Base-by-base conservation (phyloP, 2,113 vertebrate genomes). In the Mesembrinibis cayennensis region DNA sequence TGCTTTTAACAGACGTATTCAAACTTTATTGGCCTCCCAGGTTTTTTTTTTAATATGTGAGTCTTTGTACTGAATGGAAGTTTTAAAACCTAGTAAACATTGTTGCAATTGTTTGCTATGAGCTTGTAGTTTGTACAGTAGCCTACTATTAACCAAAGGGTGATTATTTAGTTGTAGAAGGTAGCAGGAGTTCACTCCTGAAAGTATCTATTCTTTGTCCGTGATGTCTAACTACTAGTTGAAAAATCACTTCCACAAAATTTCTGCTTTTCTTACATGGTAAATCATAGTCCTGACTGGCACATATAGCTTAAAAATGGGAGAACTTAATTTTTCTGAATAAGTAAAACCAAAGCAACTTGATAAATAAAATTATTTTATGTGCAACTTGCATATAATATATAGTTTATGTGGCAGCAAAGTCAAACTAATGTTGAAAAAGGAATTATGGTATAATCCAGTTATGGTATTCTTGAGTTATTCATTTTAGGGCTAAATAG, bases 21-120 rank as follows among this genome's bases (percentile, higher is more conserved):
- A 49, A 18, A 1, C 26, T 36, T 36, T 6, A 2, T n/a, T 52
- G 44, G 3, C n/a, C 56, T 72, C 32, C 22, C 5, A 36, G 17
- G 2, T 8, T 25, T 15, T 8, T 25, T 15, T 61, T 34, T n/a
- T 29, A 22, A 18, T 11, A 2, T 1, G 3, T 0, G 7, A 25
- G 8, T 20, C 30, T 77, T 21, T 58, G 49, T 5, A 4, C 4
- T 18, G 69, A 30, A 26, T 1, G 7, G 44, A 11, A 36, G 42
- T 26, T 84, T 63, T 9, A 32, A 78, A 52, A 15, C 11, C 29
- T 13, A 4, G 34, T 9, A 11, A 36, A 9, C 2, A 0, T 13
- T 6, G 2, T 1, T 65, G 63, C 8, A 8, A 0, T 14, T 10
- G 45, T 32, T 26, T 53, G 40, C 80, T 70, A 27, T 5, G 3